These are phyloP conservation scores for Halocaridina rubra DNA, from an alignment of 2,888 invertebrate species.

Conservation along the genomic window DNA sequence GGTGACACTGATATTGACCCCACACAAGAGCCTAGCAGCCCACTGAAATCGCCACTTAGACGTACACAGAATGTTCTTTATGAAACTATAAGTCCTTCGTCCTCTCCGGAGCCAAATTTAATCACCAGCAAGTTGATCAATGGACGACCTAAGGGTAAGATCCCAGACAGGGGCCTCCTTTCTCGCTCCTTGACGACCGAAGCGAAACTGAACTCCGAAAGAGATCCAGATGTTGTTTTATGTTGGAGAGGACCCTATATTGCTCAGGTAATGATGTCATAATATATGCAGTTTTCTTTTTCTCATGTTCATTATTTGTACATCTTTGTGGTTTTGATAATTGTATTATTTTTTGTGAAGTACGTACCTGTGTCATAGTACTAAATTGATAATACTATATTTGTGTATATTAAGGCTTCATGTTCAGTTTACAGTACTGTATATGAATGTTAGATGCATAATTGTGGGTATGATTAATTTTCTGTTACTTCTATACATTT, in stretches of 20 bases:
- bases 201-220: neutral
- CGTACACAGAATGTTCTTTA: conserved; percentile 22
- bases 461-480: too few species aligned
- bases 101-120: conserved; percentile 21
- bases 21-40: neutral
- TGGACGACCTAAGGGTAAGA: neutral
- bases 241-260: conserved; percentile 55
- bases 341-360: neutral
- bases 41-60: conserved; percentile 6
- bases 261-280: conserved; percentile 21
- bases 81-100: neutral
- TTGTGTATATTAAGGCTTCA: too few species aligned
- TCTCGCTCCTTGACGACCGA: neutral
- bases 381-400: too few species aligned
- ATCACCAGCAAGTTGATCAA: conserved; percentile 17
- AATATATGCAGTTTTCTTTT: neutral
- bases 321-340: neutral
- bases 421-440: too few species aligned
- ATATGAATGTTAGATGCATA: too few species aligned
- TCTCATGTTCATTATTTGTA: neutral
- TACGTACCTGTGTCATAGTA: too few species aligned
- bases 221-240: conserved; percentile 24
- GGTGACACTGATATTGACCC: neutral
- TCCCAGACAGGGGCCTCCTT: neutral
- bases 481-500: too few species aligned